A percentile compares a stretch with the other conserved stretches of the same genome.
Evolutionary conservation across 2,797 vertebrate genomes (phyloP).

Genomic region (Tenualosa thibaudeaui): DNA sequence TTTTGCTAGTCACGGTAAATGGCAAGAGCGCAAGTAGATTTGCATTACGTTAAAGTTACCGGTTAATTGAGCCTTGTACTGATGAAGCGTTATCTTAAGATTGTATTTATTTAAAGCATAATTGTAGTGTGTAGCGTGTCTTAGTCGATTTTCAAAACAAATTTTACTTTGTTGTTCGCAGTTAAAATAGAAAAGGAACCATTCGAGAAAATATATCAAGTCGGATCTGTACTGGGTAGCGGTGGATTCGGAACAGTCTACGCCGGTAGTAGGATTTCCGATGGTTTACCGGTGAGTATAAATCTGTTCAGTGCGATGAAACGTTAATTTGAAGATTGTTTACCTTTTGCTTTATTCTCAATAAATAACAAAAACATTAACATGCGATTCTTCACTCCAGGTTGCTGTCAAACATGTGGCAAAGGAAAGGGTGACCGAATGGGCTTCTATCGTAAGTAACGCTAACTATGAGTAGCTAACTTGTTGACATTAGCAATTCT

Average conservation of each 20-base stretch:
- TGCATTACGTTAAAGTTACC: neutral
- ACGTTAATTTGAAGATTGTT: neutral
- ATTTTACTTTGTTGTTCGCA: conserved; percentile 53
- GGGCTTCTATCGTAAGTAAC: conserved; percentile 88
- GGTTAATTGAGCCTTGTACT: neutral
- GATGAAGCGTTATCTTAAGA: no score
- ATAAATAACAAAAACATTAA: neutral
- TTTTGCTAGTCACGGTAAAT: no score
- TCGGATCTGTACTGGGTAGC: conserved; percentile 91
- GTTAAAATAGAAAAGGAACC: conserved; percentile 90
- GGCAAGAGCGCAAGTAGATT: no score
- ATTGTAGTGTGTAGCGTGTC: no score
- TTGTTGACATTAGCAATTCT: conserved; percentile 38
- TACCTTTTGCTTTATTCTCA: no score
- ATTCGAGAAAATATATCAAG: conserved; percentile 92
- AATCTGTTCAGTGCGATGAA: neutral
- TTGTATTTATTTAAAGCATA: no score
- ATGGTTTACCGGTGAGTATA: conserved; percentile 88
- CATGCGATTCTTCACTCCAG: conserved; percentile 60
- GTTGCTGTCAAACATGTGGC: conserved; percentile 93
- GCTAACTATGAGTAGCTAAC: neutral
- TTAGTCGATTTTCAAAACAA: neutral
- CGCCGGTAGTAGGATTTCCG: conserved; percentile 86
- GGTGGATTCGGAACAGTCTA: conserved; percentile 96
- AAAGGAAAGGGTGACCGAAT: conserved; percentile 91